A percentile compares a stretch with the other conserved stretches of the same genome.
phyloP scores from a whole-genome alignment of 2,888 invertebrate species.

The Gymnosoma rotundatum region DNA sequence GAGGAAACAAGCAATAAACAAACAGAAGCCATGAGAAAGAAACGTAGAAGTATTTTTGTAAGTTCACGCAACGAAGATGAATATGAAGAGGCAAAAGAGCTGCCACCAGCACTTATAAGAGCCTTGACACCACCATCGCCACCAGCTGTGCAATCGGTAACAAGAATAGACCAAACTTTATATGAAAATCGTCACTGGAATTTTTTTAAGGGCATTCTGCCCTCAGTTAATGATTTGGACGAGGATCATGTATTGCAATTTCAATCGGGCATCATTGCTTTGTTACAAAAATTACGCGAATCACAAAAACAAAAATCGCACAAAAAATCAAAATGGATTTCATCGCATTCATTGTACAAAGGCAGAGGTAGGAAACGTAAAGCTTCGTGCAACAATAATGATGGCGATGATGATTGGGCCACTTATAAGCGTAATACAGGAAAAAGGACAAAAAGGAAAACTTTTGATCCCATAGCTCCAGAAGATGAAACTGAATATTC shows the following conservation, averaged over 20 bases:
- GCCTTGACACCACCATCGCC: neutral
- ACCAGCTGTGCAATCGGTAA: neutral
- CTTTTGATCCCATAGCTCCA: slow-evolving; percentile 39
- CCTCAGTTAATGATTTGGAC: slow-evolving; percentile 32
- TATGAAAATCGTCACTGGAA: slow-evolving; percentile 57
- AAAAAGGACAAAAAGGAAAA: neutral
- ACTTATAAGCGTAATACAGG: neutral
- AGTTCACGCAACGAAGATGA: neutral
- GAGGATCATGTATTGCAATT: slow-evolving; percentile 60
- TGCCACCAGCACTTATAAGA: neutral
- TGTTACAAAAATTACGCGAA: slow-evolving; percentile 50
- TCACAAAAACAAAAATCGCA: slow-evolving; percentile 29
- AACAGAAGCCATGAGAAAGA: neutral
- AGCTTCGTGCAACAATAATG: neutral
- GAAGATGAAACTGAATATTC: slow-evolving; percentile 18
- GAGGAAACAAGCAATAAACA: neutral
- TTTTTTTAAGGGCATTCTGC: slow-evolving; percentile 59
- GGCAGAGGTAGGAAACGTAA: slow-evolving; percentile 17
- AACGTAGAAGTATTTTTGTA: slow-evolving; percentile 22
- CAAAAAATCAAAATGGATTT: neutral
- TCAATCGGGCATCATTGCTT: slow-evolving; percentile 46
- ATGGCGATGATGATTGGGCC: neutral
- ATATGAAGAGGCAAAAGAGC: neutral
- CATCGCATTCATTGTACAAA: neutral
- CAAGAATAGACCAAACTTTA: neutral